Evolutionary conservation across 1,140 invertebrate species (phyloP), one percentile per base, ranked within the genome.

Genomic region (Drosophila ironensis): DNA sequence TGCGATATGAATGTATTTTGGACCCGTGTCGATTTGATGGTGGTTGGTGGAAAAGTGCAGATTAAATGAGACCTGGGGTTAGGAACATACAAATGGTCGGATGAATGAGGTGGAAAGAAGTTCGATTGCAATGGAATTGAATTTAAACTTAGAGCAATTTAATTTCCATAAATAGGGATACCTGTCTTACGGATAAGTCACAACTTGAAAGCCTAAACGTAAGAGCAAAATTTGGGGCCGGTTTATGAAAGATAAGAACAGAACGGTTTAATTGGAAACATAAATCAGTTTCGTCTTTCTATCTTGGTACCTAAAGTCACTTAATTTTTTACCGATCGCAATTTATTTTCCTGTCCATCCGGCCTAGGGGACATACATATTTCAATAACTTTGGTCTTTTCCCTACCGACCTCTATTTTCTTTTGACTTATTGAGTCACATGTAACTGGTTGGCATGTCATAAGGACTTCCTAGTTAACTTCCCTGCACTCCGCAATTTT

Each of bases 371-470:
- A 33, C n/a, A 33, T 35, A 22, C 46, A 37, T 35, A 42, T 57
- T 44, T 60, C 56, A 60, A n/a, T n/a, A n/a, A n/a, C n/a, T n/a
- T n/a, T n/a, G n/a, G 20, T 1, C 25, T 14, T 28, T 56, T 41
- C 35, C 2, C 47, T 24, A 14, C 22, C 42, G 46, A 19, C 4
- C 41, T 54, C 24, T 33, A 19, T 27, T 54, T 44, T 30, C 61
- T 17, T 66, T 64, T 63, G 61, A 64, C 63, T 67, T 68, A 68
- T 68, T 64, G 57, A 64, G 57, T 72, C 61, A 68, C 64, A 38
- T 64, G 57, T 64, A 41, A 66, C 60, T 57, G 28, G 47, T 67
- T 69, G 48, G 50, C 44, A 47, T 74, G 50, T 61, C 56, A 45
- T 46, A 42, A 69, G 48, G 51, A 63, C 56, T 33, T 56, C 20